Evolutionary conservation across 1,140 invertebrate species (phyloP), one percentile per base, ranked within the genome.

Genomic region (Bombus breviceps): DNA sequence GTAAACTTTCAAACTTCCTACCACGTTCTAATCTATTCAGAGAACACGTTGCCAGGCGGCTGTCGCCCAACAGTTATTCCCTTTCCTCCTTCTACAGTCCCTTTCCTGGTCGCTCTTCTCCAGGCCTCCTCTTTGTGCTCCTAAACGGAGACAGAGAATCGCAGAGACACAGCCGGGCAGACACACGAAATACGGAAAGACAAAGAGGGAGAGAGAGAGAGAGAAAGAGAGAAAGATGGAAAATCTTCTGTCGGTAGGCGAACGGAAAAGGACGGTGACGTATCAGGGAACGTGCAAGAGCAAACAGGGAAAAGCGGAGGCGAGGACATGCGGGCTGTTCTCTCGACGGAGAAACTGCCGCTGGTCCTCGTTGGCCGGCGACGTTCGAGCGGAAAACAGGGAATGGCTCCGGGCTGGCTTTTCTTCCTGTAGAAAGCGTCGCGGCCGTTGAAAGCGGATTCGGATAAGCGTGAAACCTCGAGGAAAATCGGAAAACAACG

Each of bases 381-480:
- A 64, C 39, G 64, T 4, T n/a, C 34, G 39, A 64, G 39, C 53
- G 41, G 62, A 77, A 76, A 68, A 76, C 81, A 22, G 73, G 53
- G 73, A 76, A 76, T 75, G 34, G 72, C 72, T 74, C 57, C 43
- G 28, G 72, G 59, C 47, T 57, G 39, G 32, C 18, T 62, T 47
- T 34, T 22, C 59, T 37, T 32, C 72, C n/a, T 32, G 72, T 15
- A 76, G 62, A 74, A 77, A 34, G 12, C 34, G 37, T 39, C 41
- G 18, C 39, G 41, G 39, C n/a, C 25, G 57, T 25, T n/a, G 73
- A 68, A 69, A 68, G 62, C 73, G 74, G n/a, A 77, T 83, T 62
- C 73, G 73, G 74, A 83, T 68, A 39, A 83, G 81, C 73, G 81
- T 69, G 81, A 83, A 77, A 83, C 81, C 73, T 77, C 73, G 73